These are phyloP conservation scores for Brachionus manjavacas DNA, from an alignment of 1,140 invertebrate genomes.

Conservation along the genomic window DNA sequence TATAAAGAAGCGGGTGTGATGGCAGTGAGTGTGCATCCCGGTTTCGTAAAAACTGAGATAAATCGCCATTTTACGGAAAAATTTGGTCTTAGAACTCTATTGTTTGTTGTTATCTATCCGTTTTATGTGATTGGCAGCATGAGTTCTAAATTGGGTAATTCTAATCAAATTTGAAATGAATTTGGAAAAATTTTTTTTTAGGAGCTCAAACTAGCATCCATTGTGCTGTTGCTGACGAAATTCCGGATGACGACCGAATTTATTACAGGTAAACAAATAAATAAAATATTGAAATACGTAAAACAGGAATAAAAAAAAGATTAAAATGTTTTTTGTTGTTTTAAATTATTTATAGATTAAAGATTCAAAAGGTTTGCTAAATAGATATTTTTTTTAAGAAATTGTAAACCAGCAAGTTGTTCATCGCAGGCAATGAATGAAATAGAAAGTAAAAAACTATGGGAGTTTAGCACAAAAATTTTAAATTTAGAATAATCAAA, in stretches of 20 bases:
- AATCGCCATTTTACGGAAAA: constrained; percentile 66
- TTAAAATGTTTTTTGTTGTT: background rate
- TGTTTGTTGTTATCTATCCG: background rate
- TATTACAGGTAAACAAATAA: constrained; percentile 13
- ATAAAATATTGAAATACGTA: background rate
- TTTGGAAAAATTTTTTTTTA: constrained; percentile 49
- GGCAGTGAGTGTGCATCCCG: constrained; percentile 78
- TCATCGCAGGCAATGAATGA: constrained; percentile 12
- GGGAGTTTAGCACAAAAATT: background rate
- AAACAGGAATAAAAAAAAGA: background rate
- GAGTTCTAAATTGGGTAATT: constrained; percentile 34
- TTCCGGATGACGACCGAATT: background rate
- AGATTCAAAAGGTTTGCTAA: background rate
- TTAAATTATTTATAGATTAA: no score
- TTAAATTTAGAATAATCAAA: constrained; percentile 7
- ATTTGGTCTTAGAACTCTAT: constrained; percentile 45
- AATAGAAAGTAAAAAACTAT: background rate
- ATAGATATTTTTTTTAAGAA: background rate
- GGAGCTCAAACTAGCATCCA: constrained; percentile 12
- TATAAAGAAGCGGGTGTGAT: constrained; percentile 64
- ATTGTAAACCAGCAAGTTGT: constrained; percentile 4
- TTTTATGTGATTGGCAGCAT: constrained; percentile 45
- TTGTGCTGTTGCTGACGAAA: constrained; percentile 34
- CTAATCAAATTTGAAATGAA: constrained; percentile 45
- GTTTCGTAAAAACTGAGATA: constrained; percentile 72